Percentiles rank a stretch among this genome's conserved stretches.
Conservation (phyloP, 2,888 invertebrate species). For the Drosophila anceps region DNA sequence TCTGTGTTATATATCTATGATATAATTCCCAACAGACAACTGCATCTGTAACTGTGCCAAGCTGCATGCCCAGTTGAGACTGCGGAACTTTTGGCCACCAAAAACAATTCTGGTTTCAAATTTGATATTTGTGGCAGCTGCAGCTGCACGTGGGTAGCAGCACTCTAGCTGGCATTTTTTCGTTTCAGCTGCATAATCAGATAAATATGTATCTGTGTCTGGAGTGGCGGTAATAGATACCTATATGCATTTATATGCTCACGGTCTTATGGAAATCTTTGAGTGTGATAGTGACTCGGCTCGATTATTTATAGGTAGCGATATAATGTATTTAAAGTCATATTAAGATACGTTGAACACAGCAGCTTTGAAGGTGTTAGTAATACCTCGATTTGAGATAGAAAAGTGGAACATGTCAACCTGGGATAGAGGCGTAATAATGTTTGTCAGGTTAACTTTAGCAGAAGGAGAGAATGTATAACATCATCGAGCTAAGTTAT, state of each 20-base stretch:
- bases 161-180: conserved; percentile 26
- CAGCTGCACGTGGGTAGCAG: conserved; percentile 30
- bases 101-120: conserved; percentile 41
- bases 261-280: neutral
- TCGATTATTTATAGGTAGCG: conserved; percentile 1
- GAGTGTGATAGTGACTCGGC: neutral
- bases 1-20: conserved; percentile 49
- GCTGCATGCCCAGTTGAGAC: conserved; percentile 5
- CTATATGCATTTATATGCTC: neutral
- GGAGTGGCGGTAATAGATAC: conserved; percentile 27
- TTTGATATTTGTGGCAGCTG: conserved; percentile 54
- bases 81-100: conserved; percentile 37
- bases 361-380: neutral
- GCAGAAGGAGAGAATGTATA: neutral
- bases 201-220: conserved; percentile 25
- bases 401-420: neutral
- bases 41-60: conserved; percentile 52
- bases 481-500: neutral
- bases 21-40: conserved; percentile 67
- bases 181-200: conserved; percentile 21
- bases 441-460: neutral
- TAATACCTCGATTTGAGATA: neutral
- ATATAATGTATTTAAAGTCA: neutral
- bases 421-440: too few relatives aligned
- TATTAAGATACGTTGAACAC: neutral